These are phyloP conservation scores for Phania funesta DNA, from an alignment of 2,888 invertebrate genomes.

Conservation along the genomic window DNA sequence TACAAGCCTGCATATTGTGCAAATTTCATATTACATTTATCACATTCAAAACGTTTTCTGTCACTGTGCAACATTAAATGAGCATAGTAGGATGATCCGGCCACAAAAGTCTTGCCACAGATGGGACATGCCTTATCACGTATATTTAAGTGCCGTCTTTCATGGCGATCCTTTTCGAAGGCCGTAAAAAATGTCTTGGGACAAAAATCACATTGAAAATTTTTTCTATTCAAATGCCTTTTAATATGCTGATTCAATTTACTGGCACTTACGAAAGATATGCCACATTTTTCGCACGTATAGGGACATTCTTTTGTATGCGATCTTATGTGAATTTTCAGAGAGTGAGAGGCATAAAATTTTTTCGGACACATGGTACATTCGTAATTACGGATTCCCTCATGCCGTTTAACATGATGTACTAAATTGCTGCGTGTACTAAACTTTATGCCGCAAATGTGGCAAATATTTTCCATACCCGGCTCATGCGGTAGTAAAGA, in stretches of 20 bases:
- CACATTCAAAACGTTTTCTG: slow-evolving; percentile 75
- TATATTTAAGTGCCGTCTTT: slow-evolving; percentile 75
- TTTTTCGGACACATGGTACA: slow-evolving; percentile 74
- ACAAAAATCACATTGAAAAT: slow-evolving; percentile 74
- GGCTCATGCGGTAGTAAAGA: background rate
- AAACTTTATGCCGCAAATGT: slow-evolving; percentile 75
- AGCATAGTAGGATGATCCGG: slow-evolving; percentile 76
- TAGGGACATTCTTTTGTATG: slow-evolving; percentile 76
- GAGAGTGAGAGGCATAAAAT: slow-evolving; percentile 73
- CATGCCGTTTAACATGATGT: slow-evolving; percentile 73
- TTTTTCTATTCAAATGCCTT: slow-evolving; percentile 73
- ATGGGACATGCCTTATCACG: slow-evolving; percentile 76
- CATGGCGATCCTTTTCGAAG: slow-evolving; percentile 75
- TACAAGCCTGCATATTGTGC: slow-evolving; percentile 78
- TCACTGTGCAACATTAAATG: slow-evolving; percentile 76
- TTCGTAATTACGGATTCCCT: slow-evolving; percentile 71
- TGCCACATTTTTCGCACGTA: slow-evolving; percentile 77
- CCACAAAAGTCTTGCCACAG: slow-evolving; percentile 75
- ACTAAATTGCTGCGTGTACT: slow-evolving; percentile 73
- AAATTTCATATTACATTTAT: slow-evolving; percentile 72
- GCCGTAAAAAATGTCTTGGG: slow-evolving; percentile 76
- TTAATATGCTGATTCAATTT: slow-evolving; percentile 77
- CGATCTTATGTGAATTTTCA: slow-evolving; percentile 74
- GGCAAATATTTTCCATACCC: slow-evolving; percentile 72
- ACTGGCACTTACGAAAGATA: slow-evolving; percentile 75